Percentiles rank a stretch among this genome's conserved stretches.
Evolutionary conservation across 2,888 invertebrate genomes (phyloP).

Genomic region (Lithophane socia): DNA sequence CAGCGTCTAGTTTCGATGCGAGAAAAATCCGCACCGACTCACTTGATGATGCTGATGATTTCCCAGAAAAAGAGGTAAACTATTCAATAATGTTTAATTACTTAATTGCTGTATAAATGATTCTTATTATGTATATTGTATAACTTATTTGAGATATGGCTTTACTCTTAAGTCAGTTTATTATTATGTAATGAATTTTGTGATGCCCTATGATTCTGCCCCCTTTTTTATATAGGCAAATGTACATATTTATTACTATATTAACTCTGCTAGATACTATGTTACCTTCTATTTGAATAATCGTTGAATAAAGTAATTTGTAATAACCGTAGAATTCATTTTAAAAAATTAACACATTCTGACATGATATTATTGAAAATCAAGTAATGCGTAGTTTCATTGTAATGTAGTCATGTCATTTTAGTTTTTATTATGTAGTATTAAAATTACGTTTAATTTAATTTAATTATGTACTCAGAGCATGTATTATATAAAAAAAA

Average conservation of each 20-base stretch:
- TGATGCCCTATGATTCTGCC: too few species aligned
- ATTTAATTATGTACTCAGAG: background rate
- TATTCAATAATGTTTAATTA: background rate
- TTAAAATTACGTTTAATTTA: background rate
- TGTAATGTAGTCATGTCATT: background rate
- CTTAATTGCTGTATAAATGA: background rate
- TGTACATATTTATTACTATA: too few species aligned
- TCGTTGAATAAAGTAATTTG: too few species aligned
- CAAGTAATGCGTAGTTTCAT: background rate
- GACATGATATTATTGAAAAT: background rate
- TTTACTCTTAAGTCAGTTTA: background rate
- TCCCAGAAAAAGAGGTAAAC: conserved; percentile 88
- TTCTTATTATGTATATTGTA: background rate
- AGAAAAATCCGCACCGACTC: conserved; percentile 88
- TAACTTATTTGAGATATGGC: background rate
- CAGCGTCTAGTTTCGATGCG: conserved; percentile 85
- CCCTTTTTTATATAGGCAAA: too few species aligned
- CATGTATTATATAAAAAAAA: too few species aligned
- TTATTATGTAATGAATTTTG: too few species aligned
- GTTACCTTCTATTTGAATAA: too few species aligned
- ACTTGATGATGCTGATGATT: conserved; percentile 89
- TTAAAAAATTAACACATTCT: background rate
- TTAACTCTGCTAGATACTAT: too few species aligned
- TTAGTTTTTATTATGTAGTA: background rate
- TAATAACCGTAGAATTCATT: background rate